Percentiles rank a stretch among this genome's conserved stretches.
These are phyloP conservation scores for Notospermus geniculatus DNA, from an alignment of 1,140 invertebrate species.

Conservation along the genomic window DNA sequence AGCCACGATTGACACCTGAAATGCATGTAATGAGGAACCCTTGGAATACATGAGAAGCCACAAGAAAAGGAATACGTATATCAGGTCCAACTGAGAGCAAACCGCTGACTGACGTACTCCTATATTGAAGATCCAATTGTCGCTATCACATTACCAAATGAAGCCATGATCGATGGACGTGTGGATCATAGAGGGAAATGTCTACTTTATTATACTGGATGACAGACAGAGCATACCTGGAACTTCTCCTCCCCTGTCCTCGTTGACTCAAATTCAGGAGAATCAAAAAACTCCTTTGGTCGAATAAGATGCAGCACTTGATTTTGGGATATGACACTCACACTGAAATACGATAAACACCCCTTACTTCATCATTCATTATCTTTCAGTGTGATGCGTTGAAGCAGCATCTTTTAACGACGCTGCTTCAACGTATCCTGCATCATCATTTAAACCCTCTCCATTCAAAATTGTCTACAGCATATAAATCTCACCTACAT, in stretches of 20 bases:
- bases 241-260: slow-evolving; percentile 79
- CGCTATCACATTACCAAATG: too few species aligned
- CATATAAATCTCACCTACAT: too few species aligned
- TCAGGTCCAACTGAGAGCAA: background rate
- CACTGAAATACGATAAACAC: slow-evolving; percentile 51
- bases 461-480: too few species aligned
- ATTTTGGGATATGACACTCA: slow-evolving; percentile 77
- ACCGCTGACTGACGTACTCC: background rate
- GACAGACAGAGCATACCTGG: too few species aligned
- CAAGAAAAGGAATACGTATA: background rate
- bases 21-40: background rate
- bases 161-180: too few species aligned
- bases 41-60: background rate
- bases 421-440: too few species aligned
- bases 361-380: too few species aligned
- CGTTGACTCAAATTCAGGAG: slow-evolving; percentile 85
- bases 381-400: background rate
- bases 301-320: slow-evolving; percentile 81
- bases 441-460: too few species aligned
- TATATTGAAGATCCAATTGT: too few species aligned
- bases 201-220: too few species aligned
- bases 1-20: slow-evolving; percentile 80
- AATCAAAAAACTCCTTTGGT: slow-evolving; percentile 83
- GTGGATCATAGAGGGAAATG: too few species aligned
- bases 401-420: too few species aligned